Evolutionary conservation across 1,140 invertebrate genomes (phyloP).

Genomic region (Halesus radiatus): DNA sequence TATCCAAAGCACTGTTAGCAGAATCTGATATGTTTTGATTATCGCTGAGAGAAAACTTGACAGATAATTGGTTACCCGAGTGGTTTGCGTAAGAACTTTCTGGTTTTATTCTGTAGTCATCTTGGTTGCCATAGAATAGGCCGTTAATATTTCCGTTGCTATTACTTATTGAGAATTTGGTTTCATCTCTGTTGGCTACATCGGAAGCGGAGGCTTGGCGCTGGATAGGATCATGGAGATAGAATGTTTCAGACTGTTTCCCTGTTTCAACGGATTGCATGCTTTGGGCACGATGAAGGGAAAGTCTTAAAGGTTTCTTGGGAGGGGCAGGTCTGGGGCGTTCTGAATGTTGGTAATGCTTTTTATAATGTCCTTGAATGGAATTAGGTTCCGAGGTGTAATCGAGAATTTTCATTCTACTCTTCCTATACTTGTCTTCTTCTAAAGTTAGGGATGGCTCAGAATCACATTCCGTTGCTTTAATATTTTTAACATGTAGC

Average conservation of each 20-base stretch:
- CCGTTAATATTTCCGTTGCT: slow-evolving; percentile 38
- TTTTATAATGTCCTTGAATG: slow-evolving; percentile 66
- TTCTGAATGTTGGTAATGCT: slow-evolving; percentile 62
- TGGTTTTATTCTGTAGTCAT: slow-evolving; percentile 44
- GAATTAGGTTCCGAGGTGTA: slow-evolving; percentile 72
- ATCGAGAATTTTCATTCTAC: slow-evolving; percentile 63
- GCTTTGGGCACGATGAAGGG: slow-evolving; percentile 85
- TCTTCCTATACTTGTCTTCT: slow-evolving; percentile 59
- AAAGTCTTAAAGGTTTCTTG: slow-evolving; percentile 85
- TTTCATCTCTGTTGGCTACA: slow-evolving; percentile 45
- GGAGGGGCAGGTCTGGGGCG: slow-evolving; percentile 81
- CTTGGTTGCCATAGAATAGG: slow-evolving; percentile 35
- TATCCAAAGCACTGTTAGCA: slow-evolving; percentile 21
- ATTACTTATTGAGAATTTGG: slow-evolving; percentile 48
- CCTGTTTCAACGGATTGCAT: slow-evolving; percentile 77
- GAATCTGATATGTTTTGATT: slow-evolving; percentile 28
- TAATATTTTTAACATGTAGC: slow-evolving; percentile 73
- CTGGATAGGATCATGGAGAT: slow-evolving; percentile 52
- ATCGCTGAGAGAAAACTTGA: slow-evolving; percentile 47
- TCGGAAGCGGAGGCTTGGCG: slow-evolving; percentile 41
- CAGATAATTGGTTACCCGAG: slow-evolving; percentile 15
- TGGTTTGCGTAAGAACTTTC: slow-evolving; percentile 37
- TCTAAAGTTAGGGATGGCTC: slow-evolving; percentile 70
- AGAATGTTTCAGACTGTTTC: slow-evolving; percentile 44
- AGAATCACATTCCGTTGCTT: slow-evolving; percentile 78